phyloP scores from a whole-genome alignment of 2,797 vertebrate genomes.

The Lateolabrax maculatus region DNA sequence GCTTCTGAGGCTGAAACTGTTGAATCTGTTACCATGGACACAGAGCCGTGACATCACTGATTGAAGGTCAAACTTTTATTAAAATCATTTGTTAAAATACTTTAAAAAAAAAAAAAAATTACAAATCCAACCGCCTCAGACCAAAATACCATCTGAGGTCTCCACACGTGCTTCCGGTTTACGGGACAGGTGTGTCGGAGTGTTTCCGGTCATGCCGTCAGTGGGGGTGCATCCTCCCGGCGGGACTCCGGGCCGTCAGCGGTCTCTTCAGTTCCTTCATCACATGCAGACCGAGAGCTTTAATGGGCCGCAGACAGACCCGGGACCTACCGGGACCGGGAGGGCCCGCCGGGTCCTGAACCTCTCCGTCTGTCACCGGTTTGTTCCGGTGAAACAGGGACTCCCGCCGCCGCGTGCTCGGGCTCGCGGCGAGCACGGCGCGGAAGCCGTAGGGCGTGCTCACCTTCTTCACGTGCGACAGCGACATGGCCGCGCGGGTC shows the following conservation, averaged over 20 bases:
- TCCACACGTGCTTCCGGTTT: too few species aligned
- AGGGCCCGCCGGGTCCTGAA: background rate
- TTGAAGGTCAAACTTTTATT: background rate
- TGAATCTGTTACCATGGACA: too few species aligned
- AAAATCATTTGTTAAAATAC: constrained; percentile 11
- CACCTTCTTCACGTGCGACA: constrained; percentile 76
- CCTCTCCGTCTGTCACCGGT: background rate
- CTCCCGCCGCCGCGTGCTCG: constrained; percentile 75
- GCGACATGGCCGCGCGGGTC: constrained; percentile 77
- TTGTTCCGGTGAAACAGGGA: constrained; percentile 78
- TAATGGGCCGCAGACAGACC: constrained; percentile 22
- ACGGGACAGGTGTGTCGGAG: too few species aligned
- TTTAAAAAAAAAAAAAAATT: too few species aligned
- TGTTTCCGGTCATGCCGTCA: background rate
- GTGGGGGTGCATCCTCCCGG: background rate
- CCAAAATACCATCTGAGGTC: too few species aligned
- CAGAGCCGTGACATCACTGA: too few species aligned
- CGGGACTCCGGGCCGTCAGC: constrained; percentile 62
- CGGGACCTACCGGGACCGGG: background rate
- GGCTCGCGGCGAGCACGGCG: constrained; percentile 72
- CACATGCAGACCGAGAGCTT: constrained; percentile 45
- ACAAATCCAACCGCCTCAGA: too few species aligned
- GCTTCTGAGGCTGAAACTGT: too few species aligned
- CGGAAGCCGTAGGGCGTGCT: constrained; percentile 82
- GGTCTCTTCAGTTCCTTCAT: constrained; percentile 67